Conservation (phyloP, 1,140 invertebrate genomes). For the Diorhabda sublineata region DNA sequence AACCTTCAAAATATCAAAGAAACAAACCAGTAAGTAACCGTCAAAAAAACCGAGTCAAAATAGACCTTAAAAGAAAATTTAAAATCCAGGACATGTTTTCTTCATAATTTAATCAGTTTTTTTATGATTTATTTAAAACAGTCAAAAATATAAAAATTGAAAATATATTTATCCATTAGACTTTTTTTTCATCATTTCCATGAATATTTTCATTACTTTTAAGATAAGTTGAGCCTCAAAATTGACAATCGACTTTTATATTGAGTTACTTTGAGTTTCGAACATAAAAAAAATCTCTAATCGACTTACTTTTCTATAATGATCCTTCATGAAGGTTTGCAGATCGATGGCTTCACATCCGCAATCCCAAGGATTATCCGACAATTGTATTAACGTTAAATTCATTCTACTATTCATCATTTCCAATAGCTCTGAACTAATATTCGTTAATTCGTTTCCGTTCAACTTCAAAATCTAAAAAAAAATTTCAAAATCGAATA, state of each 20-base stretch:
- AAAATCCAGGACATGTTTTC: too few relatives aligned
- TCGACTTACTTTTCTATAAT: conserved; percentile 22
- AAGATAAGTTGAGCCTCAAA: background rate
- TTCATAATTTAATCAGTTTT: too few relatives aligned
- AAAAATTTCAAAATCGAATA: conserved; percentile 14
- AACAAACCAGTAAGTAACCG: too few relatives aligned
- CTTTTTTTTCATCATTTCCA: too few relatives aligned
- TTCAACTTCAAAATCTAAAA: conserved; percentile 34
- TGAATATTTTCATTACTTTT: too few relatives aligned
- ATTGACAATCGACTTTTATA: background rate
- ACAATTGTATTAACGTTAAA: conserved; percentile 28
- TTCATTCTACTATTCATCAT: conserved; percentile 19
- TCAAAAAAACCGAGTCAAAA: too few relatives aligned
- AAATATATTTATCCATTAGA: too few relatives aligned
- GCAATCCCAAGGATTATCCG: conserved; percentile 40
- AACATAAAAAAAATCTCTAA: conserved; percentile 4
- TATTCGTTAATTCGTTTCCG: conserved; percentile 29
- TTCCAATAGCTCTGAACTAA: conserved; percentile 28
- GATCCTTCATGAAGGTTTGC: conserved; percentile 24
- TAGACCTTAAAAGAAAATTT: too few relatives aligned
- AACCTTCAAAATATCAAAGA: too few relatives aligned
- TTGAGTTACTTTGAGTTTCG: background rate
- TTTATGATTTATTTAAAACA: too few relatives aligned
- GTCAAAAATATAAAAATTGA: too few relatives aligned
- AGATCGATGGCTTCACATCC: conserved; percentile 27